Conservation (phyloP, 1,140 invertebrate genomes). For the Dysdera silvatica region DNA sequence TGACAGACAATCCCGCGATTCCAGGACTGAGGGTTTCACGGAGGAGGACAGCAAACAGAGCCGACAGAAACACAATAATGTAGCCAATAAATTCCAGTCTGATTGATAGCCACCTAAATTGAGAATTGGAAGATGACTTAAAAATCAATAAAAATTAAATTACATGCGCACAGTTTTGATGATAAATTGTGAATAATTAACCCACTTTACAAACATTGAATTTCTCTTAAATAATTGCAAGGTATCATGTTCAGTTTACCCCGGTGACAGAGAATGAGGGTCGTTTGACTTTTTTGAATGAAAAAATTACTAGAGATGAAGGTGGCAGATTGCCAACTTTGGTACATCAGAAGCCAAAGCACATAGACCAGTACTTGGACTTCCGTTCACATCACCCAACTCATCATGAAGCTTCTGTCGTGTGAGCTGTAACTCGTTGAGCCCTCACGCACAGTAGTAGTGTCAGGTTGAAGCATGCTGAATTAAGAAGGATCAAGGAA, state of each 20-base stretch:
- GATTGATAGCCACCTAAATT: slow-evolving; percentile 42
- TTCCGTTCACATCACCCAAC: too few relatives aligned
- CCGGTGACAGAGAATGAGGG: background rate
- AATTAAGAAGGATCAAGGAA: too few relatives aligned
- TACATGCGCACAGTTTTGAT: background rate
- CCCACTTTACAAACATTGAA: background rate
- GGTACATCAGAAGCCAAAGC: too few relatives aligned
- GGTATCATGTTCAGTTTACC: background rate
- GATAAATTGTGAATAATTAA: background rate
- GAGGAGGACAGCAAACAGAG: slow-evolving; percentile 43
- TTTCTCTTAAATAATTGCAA: background rate
- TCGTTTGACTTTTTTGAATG: background rate
- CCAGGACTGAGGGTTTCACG: slow-evolving; percentile 62
- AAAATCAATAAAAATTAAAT: background rate
- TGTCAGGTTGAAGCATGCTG: too few relatives aligned
- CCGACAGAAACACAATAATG: slow-evolving; percentile 39
- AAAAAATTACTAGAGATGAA: too few relatives aligned
- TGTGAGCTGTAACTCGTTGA: too few relatives aligned
- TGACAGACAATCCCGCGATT: slow-evolving; percentile 78
- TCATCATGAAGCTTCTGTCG: too few relatives aligned
- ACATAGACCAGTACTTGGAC: too few relatives aligned
- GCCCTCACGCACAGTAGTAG: too few relatives aligned
- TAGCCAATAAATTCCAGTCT: slow-evolving; percentile 43
- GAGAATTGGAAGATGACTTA: background rate
- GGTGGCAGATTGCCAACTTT: too few relatives aligned